Evolutionary conservation across 92 coral and sea anemone genomes (phyloP).

Genomic region (Plumapathes pennacea): DNA sequence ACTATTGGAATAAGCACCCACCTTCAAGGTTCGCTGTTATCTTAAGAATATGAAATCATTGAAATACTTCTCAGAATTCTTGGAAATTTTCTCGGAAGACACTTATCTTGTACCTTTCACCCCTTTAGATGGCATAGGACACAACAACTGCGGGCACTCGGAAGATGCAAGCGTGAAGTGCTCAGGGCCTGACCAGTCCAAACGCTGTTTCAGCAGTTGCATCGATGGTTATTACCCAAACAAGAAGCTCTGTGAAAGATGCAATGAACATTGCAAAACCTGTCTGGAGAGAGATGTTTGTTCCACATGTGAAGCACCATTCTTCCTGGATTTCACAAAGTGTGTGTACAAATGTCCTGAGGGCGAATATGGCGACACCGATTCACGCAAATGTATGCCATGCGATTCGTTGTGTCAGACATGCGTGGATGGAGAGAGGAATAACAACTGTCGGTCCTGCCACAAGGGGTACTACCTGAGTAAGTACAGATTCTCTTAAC

Average conservation of each 20-base stretch:
- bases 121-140: conserved; percentile 70
- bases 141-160: conserved; percentile 69
- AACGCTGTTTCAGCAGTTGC: conserved; percentile 51
- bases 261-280: conserved; percentile 28
- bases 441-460: conserved; percentile 67
- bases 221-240: conserved; percentile 50
- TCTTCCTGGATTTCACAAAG: conserved; percentile 23
- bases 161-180: conserved; percentile 88
- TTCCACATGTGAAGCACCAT: conserved; percentile 32
- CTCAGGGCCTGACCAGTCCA: conserved; percentile 75
- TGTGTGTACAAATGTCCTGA: conserved; percentile 67
- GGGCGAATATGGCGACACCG: conserved; percentile 66
- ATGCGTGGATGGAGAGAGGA: conserved; percentile 58
- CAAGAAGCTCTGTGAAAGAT: conserved; percentile 42
- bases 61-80: too few relatives aligned
- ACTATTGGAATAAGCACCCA: too few relatives aligned
- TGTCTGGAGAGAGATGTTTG: conserved; percentile 40
- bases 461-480: conserved; percentile 46
- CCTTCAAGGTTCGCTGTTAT: too few relatives aligned
- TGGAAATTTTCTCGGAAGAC: too few relatives aligned
- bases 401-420: conserved; percentile 64
- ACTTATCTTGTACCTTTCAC: too few relatives aligned
- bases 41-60: too few relatives aligned
- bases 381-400: conserved; percentile 26
- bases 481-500: too few relatives aligned